Evolutionary conservation across 2,888 invertebrate species (phyloP).

Genomic region (Erebia ligea): DNA sequence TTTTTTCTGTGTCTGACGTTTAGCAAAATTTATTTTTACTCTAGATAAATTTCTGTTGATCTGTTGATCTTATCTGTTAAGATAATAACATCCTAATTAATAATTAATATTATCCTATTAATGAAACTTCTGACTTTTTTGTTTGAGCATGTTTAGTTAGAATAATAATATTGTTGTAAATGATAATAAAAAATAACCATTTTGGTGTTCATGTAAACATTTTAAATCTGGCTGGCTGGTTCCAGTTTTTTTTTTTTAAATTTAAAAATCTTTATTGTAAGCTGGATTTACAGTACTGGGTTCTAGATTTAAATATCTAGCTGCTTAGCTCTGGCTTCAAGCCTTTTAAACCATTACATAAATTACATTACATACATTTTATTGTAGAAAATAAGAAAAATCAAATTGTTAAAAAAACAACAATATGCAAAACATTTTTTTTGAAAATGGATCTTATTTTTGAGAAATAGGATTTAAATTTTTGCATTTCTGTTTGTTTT

Average conservation of each 20-base stretch:
- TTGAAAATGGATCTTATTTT: background rate
- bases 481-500: background rate
- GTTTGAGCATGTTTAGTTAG: constrained; percentile 3
- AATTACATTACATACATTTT: background rate
- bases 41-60: background rate
- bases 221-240: background rate
- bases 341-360: too few species aligned
- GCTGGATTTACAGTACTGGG: too few species aligned
- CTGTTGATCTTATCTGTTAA: constrained; percentile 14
- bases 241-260: too few species aligned
- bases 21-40: constrained; percentile 18
- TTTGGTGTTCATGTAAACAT: constrained; percentile 9
- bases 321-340: too few species aligned
- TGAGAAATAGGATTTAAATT: background rate
- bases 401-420: too few species aligned
- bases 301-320: too few species aligned
- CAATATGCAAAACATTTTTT: background rate
- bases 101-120: constrained; percentile 5
- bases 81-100: too few species aligned
- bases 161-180: background rate
- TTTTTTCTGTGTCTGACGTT: constrained; percentile 9
- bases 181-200: background rate
- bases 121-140: background rate
- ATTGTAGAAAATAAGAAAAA: background rate
- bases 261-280: too few species aligned